Conservation (phyloP, 2,888 invertebrate genomes). For the Caenorhabditis panamensis region DNA sequence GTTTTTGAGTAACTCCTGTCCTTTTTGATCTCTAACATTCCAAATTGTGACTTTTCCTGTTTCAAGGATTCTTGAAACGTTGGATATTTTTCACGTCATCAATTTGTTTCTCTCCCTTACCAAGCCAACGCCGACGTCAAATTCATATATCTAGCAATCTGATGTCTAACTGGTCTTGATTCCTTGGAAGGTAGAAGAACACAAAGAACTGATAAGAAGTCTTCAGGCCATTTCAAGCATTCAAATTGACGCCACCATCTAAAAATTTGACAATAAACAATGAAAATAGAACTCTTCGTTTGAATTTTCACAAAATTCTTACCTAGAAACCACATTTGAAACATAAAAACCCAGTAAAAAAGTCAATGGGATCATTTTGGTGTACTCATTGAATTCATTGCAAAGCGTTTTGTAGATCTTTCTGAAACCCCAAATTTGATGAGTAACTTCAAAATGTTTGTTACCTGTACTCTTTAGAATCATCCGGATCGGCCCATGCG, state of each 20-base stretch:
- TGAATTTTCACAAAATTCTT: slow-evolving; percentile 1
- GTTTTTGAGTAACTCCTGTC: too few relatives aligned
- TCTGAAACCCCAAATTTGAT: slow-evolving; percentile 28
- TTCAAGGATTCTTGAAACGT: too few relatives aligned
- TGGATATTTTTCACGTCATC: too few relatives aligned
- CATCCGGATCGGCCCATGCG: slow-evolving; percentile 59
- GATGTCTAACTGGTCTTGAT: slow-evolving; percentile 63
- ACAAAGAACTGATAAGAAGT: slow-evolving; percentile 69
- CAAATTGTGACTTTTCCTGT: too few relatives aligned
- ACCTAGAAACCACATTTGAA: slow-evolving; percentile 73
- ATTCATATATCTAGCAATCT: slow-evolving; percentile 74
- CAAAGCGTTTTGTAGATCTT: slow-evolving; percentile 64
- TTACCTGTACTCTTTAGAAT: slow-evolving; percentile 49
- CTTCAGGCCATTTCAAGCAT: slow-evolving; percentile 72
- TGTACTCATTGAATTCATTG: slow-evolving; percentile 71
- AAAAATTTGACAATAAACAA: slow-evolving; percentile 10
- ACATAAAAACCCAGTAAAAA: slow-evolving; percentile 77
- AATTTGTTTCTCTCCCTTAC: too few relatives aligned
- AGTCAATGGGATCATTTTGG: slow-evolving; percentile 72
- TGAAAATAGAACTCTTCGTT: too few relatives aligned
- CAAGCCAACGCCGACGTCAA: slow-evolving; percentile 72
- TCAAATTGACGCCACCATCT: slow-evolving; percentile 76
- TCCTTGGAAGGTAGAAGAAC: slow-evolving; percentile 64
- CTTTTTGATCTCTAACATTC: too few relatives aligned
- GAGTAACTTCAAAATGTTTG: too few relatives aligned